Percentiles rank a stretch among this genome's conserved stretches.
phyloP scores from a whole-genome alignment of 2,888 invertebrate species.

The Nysson spinosus region DNA sequence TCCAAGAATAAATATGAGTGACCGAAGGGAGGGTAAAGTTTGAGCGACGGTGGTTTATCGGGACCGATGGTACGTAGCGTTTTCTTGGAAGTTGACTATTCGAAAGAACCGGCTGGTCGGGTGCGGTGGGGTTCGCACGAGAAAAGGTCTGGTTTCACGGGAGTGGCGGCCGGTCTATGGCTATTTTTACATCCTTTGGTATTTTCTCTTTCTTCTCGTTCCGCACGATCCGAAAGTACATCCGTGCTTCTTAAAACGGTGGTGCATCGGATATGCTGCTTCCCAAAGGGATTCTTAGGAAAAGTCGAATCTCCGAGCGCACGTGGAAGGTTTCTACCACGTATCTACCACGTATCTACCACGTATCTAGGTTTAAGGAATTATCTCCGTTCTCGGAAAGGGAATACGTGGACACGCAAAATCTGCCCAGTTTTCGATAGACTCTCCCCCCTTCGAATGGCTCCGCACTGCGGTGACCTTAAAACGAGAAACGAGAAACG shows the following conservation, averaged over 20 bases:
- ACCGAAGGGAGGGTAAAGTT: too few relatives aligned
- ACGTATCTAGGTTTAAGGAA: too few relatives aligned
- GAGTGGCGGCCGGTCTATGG: too few relatives aligned
- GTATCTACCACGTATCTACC: too few relatives aligned
- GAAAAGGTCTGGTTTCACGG: too few relatives aligned
- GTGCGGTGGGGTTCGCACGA: background rate
- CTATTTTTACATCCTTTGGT: conserved; percentile 44
- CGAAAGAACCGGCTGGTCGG: conserved; percentile 5
- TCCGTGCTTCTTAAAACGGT: conserved; percentile 9
- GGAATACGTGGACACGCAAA: too few relatives aligned
- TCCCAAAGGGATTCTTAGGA: background rate
- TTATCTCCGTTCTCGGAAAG: too few relatives aligned
- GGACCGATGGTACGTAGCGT: too few relatives aligned
- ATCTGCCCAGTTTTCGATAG: background rate
- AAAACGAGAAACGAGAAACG: conserved; percentile 57
- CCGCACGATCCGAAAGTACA: conserved; percentile 27
- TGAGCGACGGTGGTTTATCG: too few relatives aligned
- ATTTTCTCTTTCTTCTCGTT: conserved; percentile 25
- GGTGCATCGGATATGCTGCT: background rate
- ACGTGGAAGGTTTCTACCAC: too few relatives aligned
- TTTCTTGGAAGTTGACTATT: too few relatives aligned
- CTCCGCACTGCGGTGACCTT: conserved; percentile 54
- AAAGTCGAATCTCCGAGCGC: background rate
- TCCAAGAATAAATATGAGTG: too few relatives aligned
- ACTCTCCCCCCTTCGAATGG: background rate